phyloP scores from a whole-genome alignment of 2,888 invertebrate genomes.

The Megalurothrips usitatus region DNA sequence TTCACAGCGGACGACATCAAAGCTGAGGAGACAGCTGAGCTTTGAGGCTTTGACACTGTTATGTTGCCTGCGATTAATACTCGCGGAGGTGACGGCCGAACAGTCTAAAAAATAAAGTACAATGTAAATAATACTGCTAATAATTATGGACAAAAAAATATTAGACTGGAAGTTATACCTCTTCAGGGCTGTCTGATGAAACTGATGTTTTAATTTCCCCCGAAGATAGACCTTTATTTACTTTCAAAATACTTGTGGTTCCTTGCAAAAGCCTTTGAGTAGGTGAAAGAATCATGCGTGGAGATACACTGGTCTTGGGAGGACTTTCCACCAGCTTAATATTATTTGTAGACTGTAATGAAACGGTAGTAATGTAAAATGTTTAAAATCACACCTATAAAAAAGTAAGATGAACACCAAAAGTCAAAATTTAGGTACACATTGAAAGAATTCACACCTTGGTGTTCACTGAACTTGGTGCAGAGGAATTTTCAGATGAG shows the following conservation, averaged over 20 bases:
- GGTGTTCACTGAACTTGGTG: not conserved
- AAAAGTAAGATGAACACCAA: not conserved
- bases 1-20: not conserved
- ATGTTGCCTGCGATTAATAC: not conserved
- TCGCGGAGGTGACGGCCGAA: not conserved
- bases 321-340: not conserved
- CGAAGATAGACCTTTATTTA: not conserved
- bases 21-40: not conserved
- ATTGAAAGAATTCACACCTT: not conserved
- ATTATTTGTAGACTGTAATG: not conserved
- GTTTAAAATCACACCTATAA: not conserved
- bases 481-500: not conserved
- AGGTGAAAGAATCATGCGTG: not conserved
- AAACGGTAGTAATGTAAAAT: not conserved
- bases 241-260: not conserved
- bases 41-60: not conserved
- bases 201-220: not conserved
- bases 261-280: not conserved
- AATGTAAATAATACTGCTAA: not conserved
- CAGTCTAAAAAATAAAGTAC: not conserved
- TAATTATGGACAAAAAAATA: not conserved
- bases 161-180: not conserved
- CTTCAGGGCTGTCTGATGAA: not conserved
- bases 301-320: not conserved
- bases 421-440: not conserved